phyloP scores from a whole-genome alignment of 2,888 invertebrate genomes.

The Deilephila porcellus region DNA sequence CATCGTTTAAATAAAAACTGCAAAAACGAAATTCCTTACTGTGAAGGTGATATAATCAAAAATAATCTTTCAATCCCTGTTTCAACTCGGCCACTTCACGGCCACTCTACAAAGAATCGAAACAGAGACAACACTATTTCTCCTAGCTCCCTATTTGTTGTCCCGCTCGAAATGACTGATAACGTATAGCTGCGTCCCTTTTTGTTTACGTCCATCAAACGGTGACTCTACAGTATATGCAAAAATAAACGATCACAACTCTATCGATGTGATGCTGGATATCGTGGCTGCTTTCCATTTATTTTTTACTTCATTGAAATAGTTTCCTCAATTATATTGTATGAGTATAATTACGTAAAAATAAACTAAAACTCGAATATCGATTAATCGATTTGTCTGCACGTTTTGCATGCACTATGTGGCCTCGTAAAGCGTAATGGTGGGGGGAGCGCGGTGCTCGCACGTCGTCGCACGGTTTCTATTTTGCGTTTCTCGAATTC shows the following conservation, averaged over 20 bases:
- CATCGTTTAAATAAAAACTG: slow-evolving; percentile 3
- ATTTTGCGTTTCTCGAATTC: slow-evolving; percentile 82
- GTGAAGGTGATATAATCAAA: slow-evolving; percentile 27
- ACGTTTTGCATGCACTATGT: slow-evolving; percentile 67
- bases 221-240: slow-evolving; percentile 65
- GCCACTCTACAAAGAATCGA: slow-evolving; percentile 39
- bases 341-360: background rate
- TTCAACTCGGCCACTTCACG: slow-evolving; percentile 43
- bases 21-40: slow-evolving; percentile 16
- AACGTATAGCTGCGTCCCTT: slow-evolving; percentile 69
- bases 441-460: slow-evolving; percentile 75
- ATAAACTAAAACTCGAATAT: slow-evolving; percentile 40
- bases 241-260: slow-evolving; percentile 48
- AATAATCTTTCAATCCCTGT: slow-evolving; percentile 35
- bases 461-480: slow-evolving; percentile 79
- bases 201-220: slow-evolving; percentile 79
- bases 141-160: slow-evolving; percentile 52
- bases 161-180: slow-evolving; percentile 64
- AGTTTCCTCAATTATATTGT: background rate
- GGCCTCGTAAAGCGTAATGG: slow-evolving; percentile 79
- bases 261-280: slow-evolving; percentile 1
- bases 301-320: background rate
- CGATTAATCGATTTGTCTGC: slow-evolving; percentile 60
- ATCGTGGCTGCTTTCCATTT: slow-evolving; percentile 12
- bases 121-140: slow-evolving; percentile 59